Evolutionary conservation across 1,140 invertebrate species (phyloP), one percentile per base, ranked within the genome.

Genomic region (Gryllus bimaculatus): DNA sequence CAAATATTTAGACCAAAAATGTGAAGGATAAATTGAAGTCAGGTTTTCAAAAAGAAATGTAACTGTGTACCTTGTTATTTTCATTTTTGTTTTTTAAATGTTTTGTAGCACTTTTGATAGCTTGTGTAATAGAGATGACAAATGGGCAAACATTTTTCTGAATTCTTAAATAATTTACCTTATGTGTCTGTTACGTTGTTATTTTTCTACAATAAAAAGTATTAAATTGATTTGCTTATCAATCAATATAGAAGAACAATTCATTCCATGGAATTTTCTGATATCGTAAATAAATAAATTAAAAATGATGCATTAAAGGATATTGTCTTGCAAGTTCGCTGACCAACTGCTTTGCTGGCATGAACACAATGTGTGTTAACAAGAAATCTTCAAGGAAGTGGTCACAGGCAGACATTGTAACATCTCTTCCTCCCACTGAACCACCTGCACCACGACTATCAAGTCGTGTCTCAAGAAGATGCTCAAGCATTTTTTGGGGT

Each of bases 401-500:
- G 86, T 94, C 93, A 8, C 84, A 85, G 8, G 86, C 83, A 20
- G 84, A 82, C 8, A 84, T 79, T 7, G 84, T 82, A 47, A 83
- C 82, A 82, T 88, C 87, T 79, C 86, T 86, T 74, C 86, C 85
- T 76, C 87, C 85, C 20, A 86, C 85, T 20, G 74, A 26, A 13
- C 78, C 81, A 39, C 78, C 81, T 75, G 83, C 83, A 21, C 87
- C 86, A 77, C 88, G 83, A 79, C 89, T 89, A 81, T 93, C 90
- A 80, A 95, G 87, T 81, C 93, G 87, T 26, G 94, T 96, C 85
- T 96, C 95, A 78, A 96, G 86, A 21, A 96, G 87, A 86, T 96
- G 93, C 86, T 96, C 94, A 80, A 96, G 85, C 90, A 96, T 95
- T 85, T 96, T 96, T 83, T 93, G 92, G 39, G 95, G 92, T 74